Evolutionary conservation across 2,797 vertebrate species (phyloP).

Genomic region (Danio albolineatus): DNA sequence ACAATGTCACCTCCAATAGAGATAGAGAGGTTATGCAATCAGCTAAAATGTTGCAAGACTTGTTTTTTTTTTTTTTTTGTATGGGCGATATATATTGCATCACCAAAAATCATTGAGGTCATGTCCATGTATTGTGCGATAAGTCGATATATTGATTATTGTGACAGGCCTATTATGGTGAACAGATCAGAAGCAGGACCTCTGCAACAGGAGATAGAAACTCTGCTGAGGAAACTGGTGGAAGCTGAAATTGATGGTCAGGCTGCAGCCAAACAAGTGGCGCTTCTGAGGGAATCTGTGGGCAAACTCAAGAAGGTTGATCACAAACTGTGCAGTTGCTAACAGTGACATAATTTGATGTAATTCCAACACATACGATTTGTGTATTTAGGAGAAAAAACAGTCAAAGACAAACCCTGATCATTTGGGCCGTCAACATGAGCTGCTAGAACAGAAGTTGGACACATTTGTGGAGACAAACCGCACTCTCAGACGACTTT

Average conservation of each 20-base stretch:
- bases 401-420: constrained; percentile 80
- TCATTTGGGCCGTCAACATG: constrained; percentile 83
- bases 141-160: too few relatives aligned
- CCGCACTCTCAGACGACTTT: constrained; percentile 83
- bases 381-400: constrained; percentile 80
- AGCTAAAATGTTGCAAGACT: too few relatives aligned
- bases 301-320: constrained; percentile 80
- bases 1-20: too few relatives aligned
- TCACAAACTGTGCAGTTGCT: background rate
- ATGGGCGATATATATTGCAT: too few relatives aligned
- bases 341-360: background rate
- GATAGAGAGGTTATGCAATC: too few relatives aligned
- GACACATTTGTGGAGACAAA: constrained; percentile 89
- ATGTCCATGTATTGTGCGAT: too few relatives aligned
- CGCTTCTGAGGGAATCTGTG: constrained; percentile 81
- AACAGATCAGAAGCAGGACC: constrained; percentile 78
- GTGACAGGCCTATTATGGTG: too few relatives aligned
- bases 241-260: constrained; percentile 90
- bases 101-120: too few relatives aligned
- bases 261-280: constrained; percentile 87
- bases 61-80: too few relatives aligned
- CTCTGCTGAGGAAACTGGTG: constrained; percentile 84
- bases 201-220: constrained; percentile 78
- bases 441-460: constrained; percentile 87
- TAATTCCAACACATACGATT: background rate